These are phyloP conservation scores for Tetramorium parvispinum DNA, from an alignment of 1,140 invertebrate genomes.

Conservation along the genomic window DNA sequence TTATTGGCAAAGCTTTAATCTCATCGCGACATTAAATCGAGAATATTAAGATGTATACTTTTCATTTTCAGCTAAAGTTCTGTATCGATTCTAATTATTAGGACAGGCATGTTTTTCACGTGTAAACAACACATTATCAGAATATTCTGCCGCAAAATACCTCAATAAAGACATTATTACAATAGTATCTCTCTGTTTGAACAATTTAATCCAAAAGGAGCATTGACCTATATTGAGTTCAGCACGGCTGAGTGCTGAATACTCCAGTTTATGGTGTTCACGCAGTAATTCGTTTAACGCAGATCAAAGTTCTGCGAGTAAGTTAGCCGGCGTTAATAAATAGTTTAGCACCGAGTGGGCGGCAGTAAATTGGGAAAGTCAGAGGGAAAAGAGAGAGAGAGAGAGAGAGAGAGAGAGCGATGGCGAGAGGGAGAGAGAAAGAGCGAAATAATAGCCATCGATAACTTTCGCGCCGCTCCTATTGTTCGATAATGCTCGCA, in stretches of 20 bases:
- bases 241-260: slow-evolving; percentile 45
- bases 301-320: slow-evolving; percentile 54
- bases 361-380: slow-evolving; percentile 64
- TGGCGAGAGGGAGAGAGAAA: slow-evolving; percentile 23
- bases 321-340: slow-evolving; percentile 62
- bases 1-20: neutral
- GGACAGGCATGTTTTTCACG: neutral
- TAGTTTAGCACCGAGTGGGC: slow-evolving; percentile 60
- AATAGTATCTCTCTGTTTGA: slow-evolving; percentile 21
- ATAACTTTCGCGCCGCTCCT: slow-evolving; percentile 49
- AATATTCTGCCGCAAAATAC: slow-evolving; percentile 18
- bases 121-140: neutral
- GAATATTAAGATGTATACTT: neutral
- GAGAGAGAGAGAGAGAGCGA: slow-evolving; percentile 45
- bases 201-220: slow-evolving; percentile 45
- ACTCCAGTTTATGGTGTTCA: slow-evolving; percentile 60
- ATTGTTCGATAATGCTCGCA: slow-evolving; percentile 50
- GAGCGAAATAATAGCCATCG: slow-evolving; percentile 54
- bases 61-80: neutral
- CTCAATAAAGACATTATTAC: slow-evolving; percentile 36
- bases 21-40: neutral
- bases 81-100: neutral
- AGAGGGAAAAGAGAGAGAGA: slow-evolving; percentile 13
- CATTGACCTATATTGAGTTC: slow-evolving; percentile 36
- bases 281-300: slow-evolving; percentile 61